Conservation (phyloP, 2,888 invertebrate genomes). For the Eupithecia tripunctaria region DNA sequence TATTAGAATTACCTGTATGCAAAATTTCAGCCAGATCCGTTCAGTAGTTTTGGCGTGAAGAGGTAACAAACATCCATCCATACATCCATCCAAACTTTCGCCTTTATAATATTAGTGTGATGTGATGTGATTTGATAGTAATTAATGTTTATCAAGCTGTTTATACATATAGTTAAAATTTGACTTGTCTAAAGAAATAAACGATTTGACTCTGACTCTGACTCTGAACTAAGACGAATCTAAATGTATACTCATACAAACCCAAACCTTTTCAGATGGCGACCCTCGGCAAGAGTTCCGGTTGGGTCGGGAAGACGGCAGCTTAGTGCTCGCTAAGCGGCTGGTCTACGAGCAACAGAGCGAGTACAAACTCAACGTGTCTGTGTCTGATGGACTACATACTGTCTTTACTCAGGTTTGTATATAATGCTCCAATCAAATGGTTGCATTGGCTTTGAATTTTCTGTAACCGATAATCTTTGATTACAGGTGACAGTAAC, state of each 20-base stretch:
- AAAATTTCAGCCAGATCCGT: too few species aligned
- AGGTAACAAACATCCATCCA: too few species aligned
- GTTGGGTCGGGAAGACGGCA: constrained; percentile 93
- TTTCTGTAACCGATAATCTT: background rate
- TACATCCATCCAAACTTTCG: too few species aligned
- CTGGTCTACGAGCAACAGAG: constrained; percentile 92
- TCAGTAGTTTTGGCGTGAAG: too few species aligned
- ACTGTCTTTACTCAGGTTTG: constrained; percentile 84
- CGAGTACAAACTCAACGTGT: constrained; percentile 91
- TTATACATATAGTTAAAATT: too few species aligned
- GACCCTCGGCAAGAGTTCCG: constrained; percentile 93
- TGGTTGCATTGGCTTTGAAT: background rate
- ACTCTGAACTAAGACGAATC: too few species aligned
- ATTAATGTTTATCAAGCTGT: too few species aligned
- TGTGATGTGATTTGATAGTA: too few species aligned
- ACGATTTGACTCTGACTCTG: too few species aligned
- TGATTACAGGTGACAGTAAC: constrained; percentile 87
- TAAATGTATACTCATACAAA: background rate
- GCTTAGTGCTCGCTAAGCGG: constrained; percentile 91
- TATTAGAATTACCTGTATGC: too few species aligned
- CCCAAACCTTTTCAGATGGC: constrained; percentile 85
- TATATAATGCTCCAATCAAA: background rate
- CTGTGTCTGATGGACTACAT: constrained; percentile 91
- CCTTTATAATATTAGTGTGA: too few species aligned
- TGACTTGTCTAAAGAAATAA: too few species aligned